Evolutionary conservation across 2,888 invertebrate genomes (phyloP).

Genomic region (Pachymerium ferrugineum): DNA sequence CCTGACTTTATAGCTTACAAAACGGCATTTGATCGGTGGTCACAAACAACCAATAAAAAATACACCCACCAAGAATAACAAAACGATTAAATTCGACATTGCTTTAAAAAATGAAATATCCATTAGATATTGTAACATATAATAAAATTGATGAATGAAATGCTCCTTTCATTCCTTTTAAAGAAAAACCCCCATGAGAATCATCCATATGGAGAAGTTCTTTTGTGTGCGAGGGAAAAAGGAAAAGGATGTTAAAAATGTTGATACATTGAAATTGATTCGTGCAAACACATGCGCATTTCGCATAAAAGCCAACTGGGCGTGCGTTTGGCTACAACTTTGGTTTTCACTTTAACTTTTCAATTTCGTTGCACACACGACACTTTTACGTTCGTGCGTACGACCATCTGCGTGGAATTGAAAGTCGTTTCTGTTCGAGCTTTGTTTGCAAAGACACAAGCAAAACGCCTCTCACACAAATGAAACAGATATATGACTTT

Average conservation of each 20-base stretch:
- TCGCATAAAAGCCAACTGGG: conserved; percentile 13
- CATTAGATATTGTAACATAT: too few relatives aligned
- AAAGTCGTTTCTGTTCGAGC: conserved; percentile 14
- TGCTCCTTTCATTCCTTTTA: too few relatives aligned
- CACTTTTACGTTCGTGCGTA: neutral
- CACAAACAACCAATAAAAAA: neutral
- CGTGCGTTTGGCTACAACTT: neutral
- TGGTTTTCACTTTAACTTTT: conserved; percentile 9
- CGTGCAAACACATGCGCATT: conserved; percentile 3
- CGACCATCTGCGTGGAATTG: conserved; percentile 9
- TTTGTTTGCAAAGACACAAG: conserved; percentile 13
- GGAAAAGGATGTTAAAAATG: neutral
- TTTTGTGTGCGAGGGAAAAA: neutral
- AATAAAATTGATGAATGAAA: too few relatives aligned
- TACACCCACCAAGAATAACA: neutral
- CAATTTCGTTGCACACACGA: conserved; percentile 4
- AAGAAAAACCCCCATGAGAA: neutral
- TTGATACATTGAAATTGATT: conserved; percentile 7
- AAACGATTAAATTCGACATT: too few relatives aligned
- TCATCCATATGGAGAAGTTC: neutral
- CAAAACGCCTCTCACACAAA: neutral
- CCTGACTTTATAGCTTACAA: neutral
- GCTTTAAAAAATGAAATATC: too few relatives aligned
- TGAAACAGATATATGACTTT: neutral
- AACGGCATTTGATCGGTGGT: neutral